phyloP scores from a whole-genome alignment of 2,888 invertebrate genomes.

The Patella ulyssiponensis region DNA sequence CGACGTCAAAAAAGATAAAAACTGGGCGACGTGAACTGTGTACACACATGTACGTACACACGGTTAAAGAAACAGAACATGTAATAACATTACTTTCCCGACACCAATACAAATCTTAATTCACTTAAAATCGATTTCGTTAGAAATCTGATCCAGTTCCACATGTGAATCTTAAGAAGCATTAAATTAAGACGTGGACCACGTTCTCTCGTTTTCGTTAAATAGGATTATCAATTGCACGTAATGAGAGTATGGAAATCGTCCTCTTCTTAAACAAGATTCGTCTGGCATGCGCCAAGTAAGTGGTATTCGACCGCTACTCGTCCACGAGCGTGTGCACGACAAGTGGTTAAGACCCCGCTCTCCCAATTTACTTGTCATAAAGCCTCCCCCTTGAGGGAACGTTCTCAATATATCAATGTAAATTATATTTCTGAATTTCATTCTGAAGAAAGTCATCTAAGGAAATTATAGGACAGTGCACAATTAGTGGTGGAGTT shows the following conservation, averaged over 20 bases:
- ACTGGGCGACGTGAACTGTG: no score
- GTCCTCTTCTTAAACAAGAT: background rate
- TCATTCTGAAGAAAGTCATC: slow-evolving; percentile 34
- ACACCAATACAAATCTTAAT: no score
- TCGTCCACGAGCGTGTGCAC: background rate
- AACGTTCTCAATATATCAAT: slow-evolving; percentile 38
- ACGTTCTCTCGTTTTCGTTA: background rate
- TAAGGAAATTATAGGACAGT: slow-evolving; percentile 25
- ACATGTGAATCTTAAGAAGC: background rate
- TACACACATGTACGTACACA: no score
- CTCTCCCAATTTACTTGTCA: slow-evolving; percentile 32
- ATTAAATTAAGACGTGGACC: background rate
- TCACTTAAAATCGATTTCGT: no score
- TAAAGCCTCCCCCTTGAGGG: slow-evolving; percentile 25
- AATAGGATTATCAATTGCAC: background rate
- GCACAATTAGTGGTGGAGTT: slow-evolving; percentile 18
- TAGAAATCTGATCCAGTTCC: no score
- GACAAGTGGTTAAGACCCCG: slow-evolving; percentile 7
- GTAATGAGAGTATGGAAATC: background rate
- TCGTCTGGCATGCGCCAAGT: background rate
- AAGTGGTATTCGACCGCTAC: background rate
- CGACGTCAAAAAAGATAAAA: no score
- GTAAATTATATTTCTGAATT: slow-evolving; percentile 41
- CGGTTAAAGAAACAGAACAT: no score
- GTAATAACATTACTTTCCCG: no score